These are phyloP conservation scores for Antigone vipio DNA, from an alignment of 2,113 vertebrate genomes.

Conservation along the genomic window DNA sequence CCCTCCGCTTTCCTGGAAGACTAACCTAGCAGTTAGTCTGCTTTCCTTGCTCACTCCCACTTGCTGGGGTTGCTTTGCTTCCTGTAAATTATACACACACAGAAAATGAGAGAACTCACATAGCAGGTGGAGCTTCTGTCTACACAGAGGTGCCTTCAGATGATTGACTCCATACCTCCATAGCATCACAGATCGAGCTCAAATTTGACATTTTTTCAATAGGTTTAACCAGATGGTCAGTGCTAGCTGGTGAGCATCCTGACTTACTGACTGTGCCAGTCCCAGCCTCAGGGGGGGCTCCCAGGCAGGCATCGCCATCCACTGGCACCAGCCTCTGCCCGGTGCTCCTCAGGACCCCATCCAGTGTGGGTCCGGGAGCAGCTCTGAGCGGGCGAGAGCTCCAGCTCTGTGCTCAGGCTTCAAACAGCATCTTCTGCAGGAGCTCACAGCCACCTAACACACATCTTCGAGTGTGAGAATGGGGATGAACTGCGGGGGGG, in stretches of 20 bases:
- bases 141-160: neutral
- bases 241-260: neutral
- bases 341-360: neutral
- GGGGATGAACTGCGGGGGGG: fast-evolving
- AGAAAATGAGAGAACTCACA: neutral
- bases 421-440: neutral
- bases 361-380: neutral
- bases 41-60: neutral
- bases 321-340: fast-evolving
- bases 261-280: too few relatives aligned
- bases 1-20: neutral
- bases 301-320: neutral
- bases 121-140: neutral
- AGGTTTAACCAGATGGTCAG: neutral
- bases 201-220: neutral
- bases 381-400: fast-evolving
- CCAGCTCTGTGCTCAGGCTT: neutral
- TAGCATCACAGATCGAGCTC: neutral
- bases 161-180: fast-evolving
- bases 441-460: neutral
- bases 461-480: fast-evolving
- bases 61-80: neutral
- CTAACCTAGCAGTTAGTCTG: neutral
- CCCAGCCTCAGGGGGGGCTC: neutral
- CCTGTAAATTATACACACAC: neutral